Evolutionary conservation across 2,888 invertebrate species (phyloP).

Genomic region (Patella ulyssiponensis): DNA sequence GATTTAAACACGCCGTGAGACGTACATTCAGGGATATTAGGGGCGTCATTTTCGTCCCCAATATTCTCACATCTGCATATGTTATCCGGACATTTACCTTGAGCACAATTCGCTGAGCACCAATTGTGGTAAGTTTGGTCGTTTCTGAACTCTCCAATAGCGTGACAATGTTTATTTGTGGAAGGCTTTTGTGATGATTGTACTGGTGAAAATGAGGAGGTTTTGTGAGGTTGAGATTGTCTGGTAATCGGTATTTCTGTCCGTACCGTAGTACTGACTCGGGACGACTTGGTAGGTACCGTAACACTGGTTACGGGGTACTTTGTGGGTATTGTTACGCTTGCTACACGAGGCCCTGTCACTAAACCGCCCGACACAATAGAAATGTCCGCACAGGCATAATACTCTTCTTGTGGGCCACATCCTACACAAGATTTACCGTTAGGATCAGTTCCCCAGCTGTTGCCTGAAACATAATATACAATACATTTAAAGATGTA

Average conservation of each 20-base stretch:
- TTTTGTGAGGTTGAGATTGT: neutral
- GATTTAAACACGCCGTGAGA: neutral
- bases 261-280: neutral
- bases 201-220: neutral
- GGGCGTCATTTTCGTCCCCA: neutral
- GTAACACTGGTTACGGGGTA: neutral
- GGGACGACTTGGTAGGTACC: neutral
- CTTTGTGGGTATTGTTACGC: neutral
- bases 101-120: neutral
- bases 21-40: neutral
- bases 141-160: neutral
- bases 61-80: neutral
- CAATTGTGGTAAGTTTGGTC: neutral
- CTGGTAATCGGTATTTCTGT: neutral
- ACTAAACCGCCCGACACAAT: conserved; percentile 18
- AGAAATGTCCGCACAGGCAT: conserved; percentile 44
- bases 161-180: neutral
- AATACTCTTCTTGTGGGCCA: conserved; percentile 48
- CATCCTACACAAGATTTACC: conserved; percentile 47
- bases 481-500: neutral
- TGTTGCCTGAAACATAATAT: conserved; percentile 38
- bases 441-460: conserved; percentile 44
- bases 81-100: neutral
- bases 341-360: no score
- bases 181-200: neutral